Percentiles rank a stretch among this genome's conserved stretches.
phyloP scores from a whole-genome alignment of 2,113 vertebrate species.

The Scalopus aquaticus region DNA sequence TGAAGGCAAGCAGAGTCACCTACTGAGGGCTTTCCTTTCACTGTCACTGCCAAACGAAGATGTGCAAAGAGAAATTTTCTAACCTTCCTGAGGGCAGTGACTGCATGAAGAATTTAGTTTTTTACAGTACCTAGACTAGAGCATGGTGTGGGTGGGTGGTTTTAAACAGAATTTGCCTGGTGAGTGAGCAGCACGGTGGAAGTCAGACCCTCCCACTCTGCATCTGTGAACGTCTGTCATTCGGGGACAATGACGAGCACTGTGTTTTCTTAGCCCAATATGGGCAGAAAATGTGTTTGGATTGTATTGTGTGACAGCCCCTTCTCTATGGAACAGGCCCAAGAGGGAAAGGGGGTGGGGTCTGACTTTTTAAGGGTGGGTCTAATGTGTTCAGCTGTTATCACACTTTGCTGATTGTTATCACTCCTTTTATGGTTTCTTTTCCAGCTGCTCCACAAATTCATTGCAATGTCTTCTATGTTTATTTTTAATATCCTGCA shows the following conservation, averaged over 20 bases:
- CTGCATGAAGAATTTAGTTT: not conserved
- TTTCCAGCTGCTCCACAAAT: conserved; percentile 79
- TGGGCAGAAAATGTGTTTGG: conserved; percentile 71
- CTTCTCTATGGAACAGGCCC: not conserved
- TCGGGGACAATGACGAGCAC: conserved; percentile 64
- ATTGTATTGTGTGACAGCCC: conserved; percentile 64
- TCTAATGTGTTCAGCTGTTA: conserved; percentile 73
- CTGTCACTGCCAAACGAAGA: not conserved
- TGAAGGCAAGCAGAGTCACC: not conserved
- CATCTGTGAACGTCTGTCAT: conserved; percentile 72
- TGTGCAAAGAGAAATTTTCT: not conserved
- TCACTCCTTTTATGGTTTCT: conserved; percentile 71
- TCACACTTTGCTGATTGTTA: conserved; percentile 69
- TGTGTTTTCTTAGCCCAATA: conserved; percentile 69
- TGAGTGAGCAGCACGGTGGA: not conserved
- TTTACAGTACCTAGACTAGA: not conserved
- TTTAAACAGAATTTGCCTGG: not conserved
- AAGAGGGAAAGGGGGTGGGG: conserved; percentile 22
- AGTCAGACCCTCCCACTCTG: not conserved
- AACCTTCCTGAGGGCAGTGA: conserved; percentile 9
- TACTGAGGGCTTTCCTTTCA: not conserved
- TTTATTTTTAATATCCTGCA: conserved; percentile 77
- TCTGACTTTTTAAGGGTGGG: conserved; percentile 60
- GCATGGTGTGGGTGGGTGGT: conserved; percentile 24
- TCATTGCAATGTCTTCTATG: conserved; percentile 65